phyloP scores from a whole-genome alignment of 1,140 invertebrate species.

The Oscheius sp. region DNA sequence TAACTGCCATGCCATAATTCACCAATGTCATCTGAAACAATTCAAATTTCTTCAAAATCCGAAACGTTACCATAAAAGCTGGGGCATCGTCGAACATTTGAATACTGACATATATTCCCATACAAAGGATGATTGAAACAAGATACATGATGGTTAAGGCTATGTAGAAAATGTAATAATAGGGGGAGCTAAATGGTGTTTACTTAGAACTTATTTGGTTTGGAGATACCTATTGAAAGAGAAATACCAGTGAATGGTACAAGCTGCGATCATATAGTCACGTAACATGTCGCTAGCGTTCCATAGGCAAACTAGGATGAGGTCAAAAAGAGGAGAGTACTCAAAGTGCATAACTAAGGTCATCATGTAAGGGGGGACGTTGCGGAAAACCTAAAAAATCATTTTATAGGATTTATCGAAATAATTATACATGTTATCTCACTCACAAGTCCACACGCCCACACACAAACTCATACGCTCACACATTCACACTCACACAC shows the following conservation, averaged over 20 bases:
- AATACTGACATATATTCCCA: background rate
- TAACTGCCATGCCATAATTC: background rate
- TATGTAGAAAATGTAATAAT: background rate
- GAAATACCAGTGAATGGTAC: background rate
- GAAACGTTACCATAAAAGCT: background rate
- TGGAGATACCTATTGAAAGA: background rate
- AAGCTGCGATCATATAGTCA: background rate
- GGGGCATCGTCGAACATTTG: background rate
- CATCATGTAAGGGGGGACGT: background rate
- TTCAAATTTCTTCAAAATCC: background rate
- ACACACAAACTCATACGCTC: too few relatives aligned
- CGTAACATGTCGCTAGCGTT: background rate
- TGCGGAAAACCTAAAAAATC: background rate
- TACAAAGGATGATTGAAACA: background rate
- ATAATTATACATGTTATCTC: too few relatives aligned
- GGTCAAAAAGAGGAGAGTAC: background rate
- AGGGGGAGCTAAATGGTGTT: background rate
- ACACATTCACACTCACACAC: too few relatives aligned
- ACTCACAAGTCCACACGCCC: too few relatives aligned
- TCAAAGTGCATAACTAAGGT: background rate
- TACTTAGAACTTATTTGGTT: background rate
- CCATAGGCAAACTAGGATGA: background rate
- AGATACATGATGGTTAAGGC: background rate
- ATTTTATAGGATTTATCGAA: too few relatives aligned
- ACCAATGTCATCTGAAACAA: background rate